Evolutionary conservation across 2,797 vertebrate genomes (phyloP).

Genomic region (Liparis tanakae): DNA sequence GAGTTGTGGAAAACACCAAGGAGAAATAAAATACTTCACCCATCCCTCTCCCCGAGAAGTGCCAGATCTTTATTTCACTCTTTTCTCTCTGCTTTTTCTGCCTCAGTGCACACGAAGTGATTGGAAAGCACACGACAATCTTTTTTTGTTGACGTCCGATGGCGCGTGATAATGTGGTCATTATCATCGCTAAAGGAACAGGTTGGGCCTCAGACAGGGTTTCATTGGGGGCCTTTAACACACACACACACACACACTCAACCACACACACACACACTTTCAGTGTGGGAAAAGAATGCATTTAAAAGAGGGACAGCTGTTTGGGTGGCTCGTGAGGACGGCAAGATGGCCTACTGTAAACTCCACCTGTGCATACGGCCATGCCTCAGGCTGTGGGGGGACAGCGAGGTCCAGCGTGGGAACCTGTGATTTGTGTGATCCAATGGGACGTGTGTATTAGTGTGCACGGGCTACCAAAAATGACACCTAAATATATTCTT

Average conservation of each 20-base stretch:
- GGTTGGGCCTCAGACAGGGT: constrained; percentile 96
- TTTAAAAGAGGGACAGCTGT: constrained; percentile 94
- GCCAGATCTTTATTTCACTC: constrained; percentile 79
- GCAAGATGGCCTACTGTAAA: constrained; percentile 81
- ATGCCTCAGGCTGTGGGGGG: constrained; percentile 55
- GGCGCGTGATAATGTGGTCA: constrained; percentile 97
- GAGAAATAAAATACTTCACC: constrained; percentile 75
- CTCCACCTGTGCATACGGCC: constrained; percentile 70
- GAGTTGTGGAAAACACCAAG: constrained; percentile 64
- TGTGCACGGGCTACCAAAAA: background rate
- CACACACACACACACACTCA: constrained; percentile 43
- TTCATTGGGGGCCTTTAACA: constrained; percentile 81
- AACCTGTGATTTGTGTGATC: constrained; percentile 44
- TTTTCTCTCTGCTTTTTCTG: constrained; percentile 71
- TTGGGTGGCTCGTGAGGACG: constrained; percentile 87
- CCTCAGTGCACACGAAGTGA: constrained; percentile 81
- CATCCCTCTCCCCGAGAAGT: constrained; percentile 69
- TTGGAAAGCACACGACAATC: constrained; percentile 92
- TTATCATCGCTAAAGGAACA: constrained; percentile 94
- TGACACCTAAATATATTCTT: constrained; percentile 3
- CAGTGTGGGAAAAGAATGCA: constrained; percentile 86
- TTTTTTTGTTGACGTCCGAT: constrained; percentile 93
- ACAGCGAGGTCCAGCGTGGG: constrained; percentile 34
- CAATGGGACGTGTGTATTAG: constrained; percentile 17
- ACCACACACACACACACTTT: constrained; percentile 60